Percentiles rank a stretch among this genome's conserved stretches.
Conservation (phyloP, 2,888 invertebrate genomes). For the Mycogona germanica region DNA sequence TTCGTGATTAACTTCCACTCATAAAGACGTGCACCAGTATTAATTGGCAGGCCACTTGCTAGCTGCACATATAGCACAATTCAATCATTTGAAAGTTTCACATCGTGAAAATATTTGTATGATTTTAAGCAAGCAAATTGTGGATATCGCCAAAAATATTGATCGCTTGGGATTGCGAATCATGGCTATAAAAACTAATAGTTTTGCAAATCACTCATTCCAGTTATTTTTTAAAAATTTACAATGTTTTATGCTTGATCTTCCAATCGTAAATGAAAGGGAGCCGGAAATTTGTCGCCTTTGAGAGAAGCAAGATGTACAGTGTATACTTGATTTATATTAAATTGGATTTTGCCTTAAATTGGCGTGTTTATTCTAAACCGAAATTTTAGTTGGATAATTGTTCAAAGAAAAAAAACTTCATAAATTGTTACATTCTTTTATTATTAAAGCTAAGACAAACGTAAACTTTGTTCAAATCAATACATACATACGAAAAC, state of each 20-base stretch:
- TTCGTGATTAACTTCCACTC: too few relatives aligned
- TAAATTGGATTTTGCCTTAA: not conserved
- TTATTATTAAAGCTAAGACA: not conserved
- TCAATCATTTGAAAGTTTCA: too few relatives aligned
- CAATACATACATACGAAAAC: too few relatives aligned
- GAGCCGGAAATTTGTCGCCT: not conserved
- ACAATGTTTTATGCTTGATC: not conserved
- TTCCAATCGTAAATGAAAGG: not conserved
- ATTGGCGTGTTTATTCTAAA: not conserved
- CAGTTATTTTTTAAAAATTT: not conserved
- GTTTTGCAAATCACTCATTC: not conserved
- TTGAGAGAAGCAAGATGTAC: not conserved
- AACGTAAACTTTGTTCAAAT: not conserved
- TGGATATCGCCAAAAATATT: too few relatives aligned
- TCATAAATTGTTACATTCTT: not conserved
- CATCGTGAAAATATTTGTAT: too few relatives aligned
- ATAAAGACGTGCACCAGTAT: too few relatives aligned
- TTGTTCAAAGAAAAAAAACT: not conserved
- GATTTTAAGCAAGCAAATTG: too few relatives aligned
- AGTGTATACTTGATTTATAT: not conserved
- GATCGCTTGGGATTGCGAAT: too few relatives aligned
- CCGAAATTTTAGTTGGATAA: not conserved
- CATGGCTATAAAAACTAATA: too few relatives aligned
- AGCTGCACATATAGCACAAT: too few relatives aligned
- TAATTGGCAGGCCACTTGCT: too few relatives aligned